phyloP scores from a whole-genome alignment of 2,113 vertebrate species.

The Oreocharis arfaki region DNA sequence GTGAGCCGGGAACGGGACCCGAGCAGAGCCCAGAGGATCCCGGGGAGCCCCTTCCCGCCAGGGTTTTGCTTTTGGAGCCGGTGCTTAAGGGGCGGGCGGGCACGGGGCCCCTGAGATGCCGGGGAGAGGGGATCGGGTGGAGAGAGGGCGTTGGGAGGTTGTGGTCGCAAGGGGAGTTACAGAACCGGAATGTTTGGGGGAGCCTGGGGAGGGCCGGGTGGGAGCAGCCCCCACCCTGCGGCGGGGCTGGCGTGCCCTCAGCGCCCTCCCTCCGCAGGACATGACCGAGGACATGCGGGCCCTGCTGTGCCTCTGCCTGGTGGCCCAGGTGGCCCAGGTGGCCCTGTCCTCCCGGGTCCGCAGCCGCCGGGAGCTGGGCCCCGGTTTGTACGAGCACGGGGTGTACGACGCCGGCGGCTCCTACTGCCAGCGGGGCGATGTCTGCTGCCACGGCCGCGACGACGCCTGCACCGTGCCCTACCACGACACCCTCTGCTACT shows the following conservation, averaged over 20 bases:
- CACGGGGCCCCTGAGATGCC: neutral
- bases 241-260: accelerated
- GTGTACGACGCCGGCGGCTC: constrained; percentile 85
- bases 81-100: neutral
- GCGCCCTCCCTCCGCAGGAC: neutral
- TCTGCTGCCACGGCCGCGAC: constrained; percentile 86
- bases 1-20: neutral
- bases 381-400: constrained; percentile 81
- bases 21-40: too few species aligned
- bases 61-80: neutral
- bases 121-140: accelerated
- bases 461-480: constrained; percentile 90
- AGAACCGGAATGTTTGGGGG: neutral
- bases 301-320: constrained; percentile 68
- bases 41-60: neutral
- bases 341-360: constrained; percentile 22
- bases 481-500: constrained; percentile 94
- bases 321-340: constrained; percentile 53
- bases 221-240: neutral
- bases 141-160: neutral
- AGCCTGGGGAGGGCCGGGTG: neutral
- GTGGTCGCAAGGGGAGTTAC: neutral
- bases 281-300: constrained; percentile 17
- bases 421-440: constrained; percentile 83
- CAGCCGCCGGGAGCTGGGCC: constrained; percentile 75